Evolutionary conservation across 2,113 vertebrate species (phyloP).

Genomic region (Thunnus maccoyii): DNA sequence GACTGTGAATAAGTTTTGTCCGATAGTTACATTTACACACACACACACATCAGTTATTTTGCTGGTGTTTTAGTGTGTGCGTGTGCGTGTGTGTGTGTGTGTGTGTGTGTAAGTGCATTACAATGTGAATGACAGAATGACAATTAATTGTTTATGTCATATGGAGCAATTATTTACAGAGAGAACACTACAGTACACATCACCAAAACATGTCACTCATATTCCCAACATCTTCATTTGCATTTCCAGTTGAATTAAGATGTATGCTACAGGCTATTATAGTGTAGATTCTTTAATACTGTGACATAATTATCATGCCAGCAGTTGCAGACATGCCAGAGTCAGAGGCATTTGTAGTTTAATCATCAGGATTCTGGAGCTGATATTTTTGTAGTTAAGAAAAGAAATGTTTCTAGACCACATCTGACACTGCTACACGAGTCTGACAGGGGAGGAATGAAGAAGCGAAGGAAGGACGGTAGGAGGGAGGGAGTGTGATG

Average conservation of each 20-base stretch:
- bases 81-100: no score
- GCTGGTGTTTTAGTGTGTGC: neutral
- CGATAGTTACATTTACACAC: neutral
- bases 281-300: neutral
- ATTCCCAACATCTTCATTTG: neutral
- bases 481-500: neutral
- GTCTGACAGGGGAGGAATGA: neutral
- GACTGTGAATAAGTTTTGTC: neutral
- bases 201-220: neutral
- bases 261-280: neutral
- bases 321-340: slow-evolving; percentile 16
- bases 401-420: slow-evolving; percentile 30
- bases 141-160: neutral
- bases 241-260: neutral
- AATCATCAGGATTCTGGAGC: slow-evolving; percentile 30
- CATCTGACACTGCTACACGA: slow-evolving; percentile 4
- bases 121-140: neutral
- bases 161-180: neutral
- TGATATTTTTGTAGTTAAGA: slow-evolving; percentile 30
- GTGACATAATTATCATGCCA: slow-evolving; percentile 18
- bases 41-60: neutral
- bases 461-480: neutral
- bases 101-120: no score
- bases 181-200: neutral
- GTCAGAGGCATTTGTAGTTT: slow-evolving; percentile 15